A percentile compares a stretch with the other conserved stretches of the same genome.
phyloP scores from a whole-genome alignment of 2,888 invertebrate genomes.

The Sturmia bella region DNA sequence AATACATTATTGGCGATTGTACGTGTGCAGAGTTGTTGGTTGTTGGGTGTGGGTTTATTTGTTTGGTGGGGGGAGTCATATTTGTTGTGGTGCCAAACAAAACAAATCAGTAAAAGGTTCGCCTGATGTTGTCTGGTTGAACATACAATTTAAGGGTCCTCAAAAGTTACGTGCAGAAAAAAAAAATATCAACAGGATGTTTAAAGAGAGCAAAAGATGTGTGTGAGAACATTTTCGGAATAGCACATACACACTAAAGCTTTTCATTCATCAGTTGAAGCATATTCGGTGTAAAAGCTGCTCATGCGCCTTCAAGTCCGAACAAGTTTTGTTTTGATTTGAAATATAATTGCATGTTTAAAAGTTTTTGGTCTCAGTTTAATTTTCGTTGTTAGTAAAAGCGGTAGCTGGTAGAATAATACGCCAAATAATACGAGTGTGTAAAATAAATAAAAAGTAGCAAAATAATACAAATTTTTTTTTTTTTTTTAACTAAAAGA shows the following conservation, averaged over 20 bases:
- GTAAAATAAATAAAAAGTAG: background rate
- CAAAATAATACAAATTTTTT: background rate
- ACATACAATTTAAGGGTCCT: constrained; percentile 27
- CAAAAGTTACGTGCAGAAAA: constrained; percentile 14
- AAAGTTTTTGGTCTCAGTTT: constrained; percentile 57
- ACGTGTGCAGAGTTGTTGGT: background rate
- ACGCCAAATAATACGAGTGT: constrained; percentile 41
- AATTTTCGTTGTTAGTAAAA: constrained; percentile 46
- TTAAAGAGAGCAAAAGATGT: constrained; percentile 48
- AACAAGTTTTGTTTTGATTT: constrained; percentile 38
- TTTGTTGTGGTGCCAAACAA: background rate
- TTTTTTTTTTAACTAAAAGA: background rate
- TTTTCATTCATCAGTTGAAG: constrained; percentile 62
- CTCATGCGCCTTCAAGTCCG: constrained; percentile 33
- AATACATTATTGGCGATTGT: background rate
- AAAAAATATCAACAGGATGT: constrained; percentile 68
- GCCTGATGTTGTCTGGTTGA: constrained; percentile 12
- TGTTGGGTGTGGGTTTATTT: background rate
- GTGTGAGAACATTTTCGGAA: constrained; percentile 41
- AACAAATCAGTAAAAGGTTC: constrained; percentile 29
- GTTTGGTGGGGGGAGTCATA: no score
- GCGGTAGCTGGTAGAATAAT: constrained; percentile 41
- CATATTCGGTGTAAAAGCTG: constrained; percentile 33
- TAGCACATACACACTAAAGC: background rate
- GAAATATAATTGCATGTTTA: constrained; percentile 56